These are phyloP conservation scores for Myopa tessellatipennis DNA, from an alignment of 2,888 invertebrate species.

Conservation along the genomic window DNA sequence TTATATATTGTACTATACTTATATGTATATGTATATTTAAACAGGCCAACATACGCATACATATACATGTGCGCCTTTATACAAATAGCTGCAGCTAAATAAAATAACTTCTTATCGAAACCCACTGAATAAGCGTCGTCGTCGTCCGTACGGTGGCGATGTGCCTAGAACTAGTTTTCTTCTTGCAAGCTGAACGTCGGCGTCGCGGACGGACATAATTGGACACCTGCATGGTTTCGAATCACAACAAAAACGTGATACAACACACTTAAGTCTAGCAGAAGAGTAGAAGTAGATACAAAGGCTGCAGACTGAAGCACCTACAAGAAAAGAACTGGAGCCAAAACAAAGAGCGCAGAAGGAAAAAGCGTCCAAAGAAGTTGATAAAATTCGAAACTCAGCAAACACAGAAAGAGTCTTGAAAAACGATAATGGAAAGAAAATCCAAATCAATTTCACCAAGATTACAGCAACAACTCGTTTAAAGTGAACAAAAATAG, in stretches of 20 bases:
- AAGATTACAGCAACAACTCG: constrained; percentile 6
- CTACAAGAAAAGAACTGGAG: constrained; percentile 25
- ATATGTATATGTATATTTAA: not conserved
- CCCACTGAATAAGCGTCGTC: constrained; percentile 27
- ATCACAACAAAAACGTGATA: constrained; percentile 37
- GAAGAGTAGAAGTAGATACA: not conserved
- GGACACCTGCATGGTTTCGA: constrained; percentile 46
- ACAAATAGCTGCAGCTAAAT: constrained; percentile 4
- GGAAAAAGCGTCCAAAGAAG: constrained; percentile 6
- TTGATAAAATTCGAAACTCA: constrained; percentile 31
- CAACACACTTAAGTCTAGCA: not conserved
- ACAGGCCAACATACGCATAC: not conserved
- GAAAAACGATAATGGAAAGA: not conserved
- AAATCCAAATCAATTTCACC: constrained; percentile 29
- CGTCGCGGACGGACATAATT: constrained; percentile 35
- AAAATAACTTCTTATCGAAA: constrained; percentile 25
- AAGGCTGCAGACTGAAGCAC: constrained; percentile 42
- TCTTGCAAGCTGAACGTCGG: constrained; percentile 37
- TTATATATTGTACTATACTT: not conserved
- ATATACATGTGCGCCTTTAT: too few species aligned
- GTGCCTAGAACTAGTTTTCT: constrained; percentile 46
- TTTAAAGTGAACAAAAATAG: constrained; percentile 28
- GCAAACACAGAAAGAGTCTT: constrained; percentile 16
- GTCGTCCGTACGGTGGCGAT: not conserved
- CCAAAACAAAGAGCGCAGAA: constrained; percentile 8